These are phyloP conservation scores for Cantharis lateralis DNA, from an alignment of 2,888 invertebrate species.

Conservation along the genomic window DNA sequence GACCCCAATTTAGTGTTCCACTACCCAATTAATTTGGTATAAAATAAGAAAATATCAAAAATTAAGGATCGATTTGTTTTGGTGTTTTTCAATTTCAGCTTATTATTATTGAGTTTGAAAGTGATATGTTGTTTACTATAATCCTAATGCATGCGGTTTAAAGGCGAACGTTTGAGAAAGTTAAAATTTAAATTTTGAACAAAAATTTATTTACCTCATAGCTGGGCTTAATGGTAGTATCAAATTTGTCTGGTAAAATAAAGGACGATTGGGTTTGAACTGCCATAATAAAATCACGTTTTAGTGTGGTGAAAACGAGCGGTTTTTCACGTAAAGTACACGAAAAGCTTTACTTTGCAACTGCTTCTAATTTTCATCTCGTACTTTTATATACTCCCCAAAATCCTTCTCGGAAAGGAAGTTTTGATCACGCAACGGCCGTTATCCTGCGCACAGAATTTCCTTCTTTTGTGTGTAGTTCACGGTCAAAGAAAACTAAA, in stretches of 20 bases:
- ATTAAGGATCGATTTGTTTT: background rate
- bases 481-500: constrained; percentile 8
- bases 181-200: background rate
- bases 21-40: background rate
- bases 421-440: constrained; percentile 2
- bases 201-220: constrained; percentile 43
- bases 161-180: background rate
- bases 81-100: background rate
- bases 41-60: background rate
- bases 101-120: background rate
- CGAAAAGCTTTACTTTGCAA: constrained; percentile 3
- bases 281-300: constrained; percentile 35
- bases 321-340: background rate
- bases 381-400: constrained; percentile 20
- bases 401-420: constrained; percentile 10
- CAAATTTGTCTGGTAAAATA: constrained; percentile 45
- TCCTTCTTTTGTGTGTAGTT: constrained; percentile 8
- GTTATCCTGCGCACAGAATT: constrained; percentile 4
- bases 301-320: background rate
- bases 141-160: background rate
- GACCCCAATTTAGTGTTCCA: background rate
- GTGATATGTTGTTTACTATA: background rate
- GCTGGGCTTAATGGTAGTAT: constrained; percentile 43
- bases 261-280: constrained; percentile 41
- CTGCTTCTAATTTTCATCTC: constrained; percentile 15